These are phyloP conservation scores for Pediacus dermestoides DNA, from an alignment of 2,888 invertebrate genomes.

Conservation along the genomic window DNA sequence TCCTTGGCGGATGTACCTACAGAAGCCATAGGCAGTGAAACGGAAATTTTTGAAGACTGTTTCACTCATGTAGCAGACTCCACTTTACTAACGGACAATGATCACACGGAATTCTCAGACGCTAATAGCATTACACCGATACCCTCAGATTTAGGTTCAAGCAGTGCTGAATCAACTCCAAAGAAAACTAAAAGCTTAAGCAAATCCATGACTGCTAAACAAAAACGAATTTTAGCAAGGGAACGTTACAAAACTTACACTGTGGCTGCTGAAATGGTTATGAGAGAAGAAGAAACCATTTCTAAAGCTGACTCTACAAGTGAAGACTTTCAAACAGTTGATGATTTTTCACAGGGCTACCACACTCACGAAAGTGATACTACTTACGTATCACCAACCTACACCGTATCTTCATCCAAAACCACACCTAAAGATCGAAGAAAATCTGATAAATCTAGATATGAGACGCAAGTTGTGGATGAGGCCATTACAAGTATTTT, in stretches of 20 bases:
- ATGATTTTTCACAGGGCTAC: too few species aligned
- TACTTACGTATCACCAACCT: conserved; percentile 23
- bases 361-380: too few species aligned
- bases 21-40: conserved; percentile 57
- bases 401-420: conserved; percentile 31
- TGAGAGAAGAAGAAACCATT: conserved; percentile 41
- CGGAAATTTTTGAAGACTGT: conserved; percentile 54
- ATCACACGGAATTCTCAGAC: conserved; percentile 50
- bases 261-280: conserved; percentile 62
- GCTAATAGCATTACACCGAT: conserved; percentile 60
- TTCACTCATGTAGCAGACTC: conserved; percentile 22
- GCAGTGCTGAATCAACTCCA: conserved; percentile 74
- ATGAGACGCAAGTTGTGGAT: conserved; percentile 62
- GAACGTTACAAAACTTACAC: conserved; percentile 83
- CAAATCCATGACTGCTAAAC: conserved; percentile 67
- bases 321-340: conserved; percentile 32
- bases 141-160: conserved; percentile 58
- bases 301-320: conserved; percentile 20
- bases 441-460: conserved; percentile 62
- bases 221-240: conserved; percentile 69
- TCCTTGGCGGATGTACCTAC: conserved; percentile 53
- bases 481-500: conserved; percentile 38
- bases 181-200: conserved; percentile 56
- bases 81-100: conserved; percentile 34
- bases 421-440: conserved; percentile 65